These are phyloP conservation scores for Morone chrysops DNA, from an alignment of 2,113 vertebrate genomes.

Conservation along the genomic window DNA sequence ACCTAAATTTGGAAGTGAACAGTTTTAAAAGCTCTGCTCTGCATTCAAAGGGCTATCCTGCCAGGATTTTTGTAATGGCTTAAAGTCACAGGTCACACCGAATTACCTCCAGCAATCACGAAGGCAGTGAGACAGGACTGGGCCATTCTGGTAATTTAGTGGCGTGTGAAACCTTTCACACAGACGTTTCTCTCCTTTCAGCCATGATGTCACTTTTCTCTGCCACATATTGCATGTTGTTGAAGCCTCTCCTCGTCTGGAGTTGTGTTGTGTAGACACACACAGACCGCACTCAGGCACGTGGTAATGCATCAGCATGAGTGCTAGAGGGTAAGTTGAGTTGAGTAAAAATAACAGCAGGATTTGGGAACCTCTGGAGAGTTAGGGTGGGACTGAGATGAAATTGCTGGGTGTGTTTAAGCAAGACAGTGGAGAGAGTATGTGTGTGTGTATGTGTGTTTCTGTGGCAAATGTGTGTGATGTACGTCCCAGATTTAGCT, in stretches of 20 bases:
- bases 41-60: constrained; percentile 22
- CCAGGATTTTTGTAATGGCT: constrained; percentile 45
- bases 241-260: constrained; percentile 25
- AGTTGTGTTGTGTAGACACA: constrained; percentile 27
- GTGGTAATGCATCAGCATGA: constrained; percentile 45
- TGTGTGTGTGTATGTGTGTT: constrained; percentile 48
- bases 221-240: constrained; percentile 42
- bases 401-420: constrained; percentile 83
- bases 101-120: constrained; percentile 57
- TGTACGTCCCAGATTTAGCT: constrained; percentile 74
- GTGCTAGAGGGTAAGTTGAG: constrained; percentile 51
- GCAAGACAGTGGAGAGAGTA: constrained; percentile 48
- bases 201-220: constrained; percentile 48
- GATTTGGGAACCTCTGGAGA: constrained; percentile 76
- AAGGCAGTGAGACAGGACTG: constrained; percentile 23
- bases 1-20: constrained; percentile 53
- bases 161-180: constrained; percentile 24
- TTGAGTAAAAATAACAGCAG: constrained; percentile 81
- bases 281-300: constrained; percentile 28
- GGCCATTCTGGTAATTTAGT: constrained; percentile 27
- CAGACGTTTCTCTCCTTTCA: constrained; percentile 26
- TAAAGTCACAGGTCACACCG: constrained; percentile 51
- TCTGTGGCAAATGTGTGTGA: constrained; percentile 55
- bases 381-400: constrained; percentile 79
- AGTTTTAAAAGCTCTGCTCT: constrained; percentile 35